phyloP scores from a whole-genome alignment of 2,888 invertebrate genomes.

The Rhorus exstirpatorius region DNA sequence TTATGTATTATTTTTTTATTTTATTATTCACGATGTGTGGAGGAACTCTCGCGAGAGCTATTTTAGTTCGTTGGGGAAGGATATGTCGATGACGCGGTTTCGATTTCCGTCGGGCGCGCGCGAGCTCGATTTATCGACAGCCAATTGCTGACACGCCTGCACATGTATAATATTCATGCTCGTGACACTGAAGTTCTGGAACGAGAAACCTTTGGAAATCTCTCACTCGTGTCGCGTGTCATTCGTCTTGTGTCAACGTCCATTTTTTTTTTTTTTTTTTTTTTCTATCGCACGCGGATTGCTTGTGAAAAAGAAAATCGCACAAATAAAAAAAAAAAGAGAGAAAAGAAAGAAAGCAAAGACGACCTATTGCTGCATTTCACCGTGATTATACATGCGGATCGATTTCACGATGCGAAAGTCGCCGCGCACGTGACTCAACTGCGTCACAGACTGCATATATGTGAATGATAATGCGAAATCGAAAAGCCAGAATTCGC shows the following conservation, averaged over 20 bases:
- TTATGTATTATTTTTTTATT: too few species aligned
- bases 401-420: conserved; percentile 71
- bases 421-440: conserved; percentile 45
- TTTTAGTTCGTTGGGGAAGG: conserved; percentile 18
- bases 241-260: conserved; percentile 10
- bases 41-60: not conserved
- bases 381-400: conserved; percentile 68
- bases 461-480: conserved; percentile 32
- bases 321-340: conserved; percentile 60
- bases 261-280: not conserved
- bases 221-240: too few species aligned
- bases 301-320: too few species aligned
- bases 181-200: not conserved
- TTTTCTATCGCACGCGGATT: too few species aligned
- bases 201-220: too few species aligned
- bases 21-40: too few species aligned
- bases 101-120: conserved; percentile 43
- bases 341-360: conserved; percentile 53
- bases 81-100: conserved; percentile 15
- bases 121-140: conserved; percentile 47
- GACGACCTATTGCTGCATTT: conserved; percentile 56
- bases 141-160: conserved; percentile 22
- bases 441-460: conserved; percentile 48
- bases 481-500: conserved; percentile 1
- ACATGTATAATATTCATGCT: not conserved